These are phyloP conservation scores for Sussaba pulchella DNA, from an alignment of 2,888 invertebrate species.

Conservation along the genomic window DNA sequence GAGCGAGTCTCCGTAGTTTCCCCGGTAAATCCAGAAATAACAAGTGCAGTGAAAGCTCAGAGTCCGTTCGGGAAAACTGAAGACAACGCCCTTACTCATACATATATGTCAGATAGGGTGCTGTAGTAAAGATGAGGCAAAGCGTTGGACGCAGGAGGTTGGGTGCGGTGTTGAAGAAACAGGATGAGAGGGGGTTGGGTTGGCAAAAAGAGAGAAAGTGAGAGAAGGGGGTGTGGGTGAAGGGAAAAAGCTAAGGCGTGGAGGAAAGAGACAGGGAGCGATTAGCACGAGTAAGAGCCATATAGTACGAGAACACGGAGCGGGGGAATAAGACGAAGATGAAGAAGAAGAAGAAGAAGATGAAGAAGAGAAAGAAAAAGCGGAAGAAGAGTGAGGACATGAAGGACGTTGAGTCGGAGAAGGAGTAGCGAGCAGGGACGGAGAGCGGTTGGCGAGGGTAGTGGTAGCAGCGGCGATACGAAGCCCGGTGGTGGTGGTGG, in stretches of 20 bases:
- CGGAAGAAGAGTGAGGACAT: constrained; percentile 61
- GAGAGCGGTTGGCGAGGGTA: constrained; percentile 34
- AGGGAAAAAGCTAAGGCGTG: constrained; percentile 62
- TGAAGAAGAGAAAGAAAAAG: constrained; percentile 64
- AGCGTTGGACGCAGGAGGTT: constrained; percentile 44
- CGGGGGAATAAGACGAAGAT: constrained; percentile 1
- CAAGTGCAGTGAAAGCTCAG: constrained; percentile 54
- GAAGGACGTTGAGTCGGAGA: constrained; percentile 44
- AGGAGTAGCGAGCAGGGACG: constrained; percentile 29
- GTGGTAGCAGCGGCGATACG: constrained; percentile 41
- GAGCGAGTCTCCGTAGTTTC: background rate
- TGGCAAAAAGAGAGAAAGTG: constrained; percentile 55
- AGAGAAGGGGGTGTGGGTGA: constrained; percentile 31
- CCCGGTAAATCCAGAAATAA: constrained; percentile 14
- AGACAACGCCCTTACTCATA: constrained; percentile 84
- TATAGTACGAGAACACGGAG: constrained; percentile 36
- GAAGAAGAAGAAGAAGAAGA: constrained; percentile 33
- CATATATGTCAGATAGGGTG: constrained; percentile 63
- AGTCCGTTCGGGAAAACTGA: constrained; percentile 72
- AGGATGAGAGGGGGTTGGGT: constrained; percentile 49
- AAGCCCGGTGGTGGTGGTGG: constrained; percentile 32
- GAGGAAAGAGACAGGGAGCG: constrained; percentile 53
- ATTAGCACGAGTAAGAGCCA: constrained; percentile 63
- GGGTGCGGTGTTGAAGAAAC: constrained; percentile 33
- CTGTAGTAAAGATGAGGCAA: constrained; percentile 58